Evolutionary conservation across 2,888 invertebrate genomes (phyloP).

Genomic region (Salticus scenicus): DNA sequence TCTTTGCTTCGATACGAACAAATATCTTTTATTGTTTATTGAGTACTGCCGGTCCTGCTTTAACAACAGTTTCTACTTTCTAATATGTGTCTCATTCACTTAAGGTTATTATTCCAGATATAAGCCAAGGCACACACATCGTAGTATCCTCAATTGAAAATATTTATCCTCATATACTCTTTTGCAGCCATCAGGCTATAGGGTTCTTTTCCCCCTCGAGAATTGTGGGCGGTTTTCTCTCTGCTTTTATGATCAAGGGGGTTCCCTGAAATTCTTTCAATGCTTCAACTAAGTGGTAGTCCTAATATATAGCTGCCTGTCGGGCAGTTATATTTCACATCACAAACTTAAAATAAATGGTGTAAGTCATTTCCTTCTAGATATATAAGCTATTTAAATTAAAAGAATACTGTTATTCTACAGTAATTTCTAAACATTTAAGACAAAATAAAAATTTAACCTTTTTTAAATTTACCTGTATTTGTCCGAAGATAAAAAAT

Average conservation of each 20-base stretch:
- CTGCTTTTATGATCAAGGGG: slow-evolving; percentile 53
- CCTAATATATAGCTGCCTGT: slow-evolving; percentile 64
- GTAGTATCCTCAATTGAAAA: not conserved
- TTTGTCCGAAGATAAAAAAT: too few species aligned
- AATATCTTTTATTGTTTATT: too few species aligned
- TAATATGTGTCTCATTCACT: not conserved
- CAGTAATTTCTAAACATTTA: too few species aligned
- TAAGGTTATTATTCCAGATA: not conserved
- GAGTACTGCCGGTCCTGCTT: too few species aligned
- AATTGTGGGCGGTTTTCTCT: slow-evolving; percentile 22
- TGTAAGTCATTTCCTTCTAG: not conserved
- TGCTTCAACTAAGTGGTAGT: slow-evolving; percentile 59
- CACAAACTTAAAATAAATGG: not conserved
- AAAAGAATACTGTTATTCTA: too few species aligned
- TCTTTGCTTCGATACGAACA: too few species aligned
- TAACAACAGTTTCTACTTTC: too few species aligned
- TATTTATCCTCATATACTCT: not conserved
- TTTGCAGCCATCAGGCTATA: not conserved
- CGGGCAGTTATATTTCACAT: slow-evolving; percentile 24
- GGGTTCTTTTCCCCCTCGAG: not conserved
- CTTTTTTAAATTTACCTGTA: too few species aligned
- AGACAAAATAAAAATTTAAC: too few species aligned
- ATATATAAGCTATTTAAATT: too few species aligned
- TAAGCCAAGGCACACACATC: not conserved
- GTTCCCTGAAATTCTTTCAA: slow-evolving; percentile 59